These are phyloP conservation scores for Brachypalpus laphriformis DNA, from an alignment of 2,888 invertebrate genomes.

Conservation along the genomic window DNA sequence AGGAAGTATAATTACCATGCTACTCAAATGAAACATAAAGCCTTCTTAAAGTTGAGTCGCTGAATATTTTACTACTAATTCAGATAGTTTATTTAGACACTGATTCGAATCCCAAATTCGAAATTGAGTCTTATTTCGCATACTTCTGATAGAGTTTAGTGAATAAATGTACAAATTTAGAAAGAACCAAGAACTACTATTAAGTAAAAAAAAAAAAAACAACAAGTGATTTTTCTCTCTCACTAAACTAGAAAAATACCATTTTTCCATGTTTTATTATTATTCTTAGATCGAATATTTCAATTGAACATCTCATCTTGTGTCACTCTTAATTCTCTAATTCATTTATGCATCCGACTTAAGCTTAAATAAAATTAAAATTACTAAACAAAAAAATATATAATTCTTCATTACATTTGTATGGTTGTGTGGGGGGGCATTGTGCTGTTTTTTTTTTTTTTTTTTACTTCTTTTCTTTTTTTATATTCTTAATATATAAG, in stretches of 20 bases:
- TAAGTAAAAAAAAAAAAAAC: background rate
- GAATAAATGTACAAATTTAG: no score
- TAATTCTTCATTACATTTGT: constrained; percentile 53
- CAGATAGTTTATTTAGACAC: no score
- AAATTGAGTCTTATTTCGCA: no score
- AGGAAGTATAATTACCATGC: no score
- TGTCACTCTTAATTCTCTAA: constrained; percentile 72
- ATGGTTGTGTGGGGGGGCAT: constrained; percentile 50
- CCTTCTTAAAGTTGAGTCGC: no score
- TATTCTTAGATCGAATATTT: constrained; percentile 41
- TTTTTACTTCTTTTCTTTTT: constrained; percentile 17
- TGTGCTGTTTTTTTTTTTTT: constrained; percentile 14
- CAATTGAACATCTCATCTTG: constrained; percentile 55
- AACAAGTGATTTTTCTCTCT: background rate
- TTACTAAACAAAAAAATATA: constrained; percentile 41
- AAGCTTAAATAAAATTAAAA: constrained; percentile 61
- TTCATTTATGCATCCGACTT: constrained; percentile 68
- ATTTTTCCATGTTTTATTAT: constrained; percentile 32
- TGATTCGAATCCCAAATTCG: no score
- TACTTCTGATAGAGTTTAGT: no score
- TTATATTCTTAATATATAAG: constrained; percentile 35
- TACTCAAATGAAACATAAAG: no score
- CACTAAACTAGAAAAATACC: constrained; percentile 27
- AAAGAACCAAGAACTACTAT: background rate
- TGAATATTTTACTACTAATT: no score